These are phyloP conservation scores for Urocynchramus pylzowi DNA, from an alignment of 2,113 vertebrate species.

Conservation along the genomic window DNA sequence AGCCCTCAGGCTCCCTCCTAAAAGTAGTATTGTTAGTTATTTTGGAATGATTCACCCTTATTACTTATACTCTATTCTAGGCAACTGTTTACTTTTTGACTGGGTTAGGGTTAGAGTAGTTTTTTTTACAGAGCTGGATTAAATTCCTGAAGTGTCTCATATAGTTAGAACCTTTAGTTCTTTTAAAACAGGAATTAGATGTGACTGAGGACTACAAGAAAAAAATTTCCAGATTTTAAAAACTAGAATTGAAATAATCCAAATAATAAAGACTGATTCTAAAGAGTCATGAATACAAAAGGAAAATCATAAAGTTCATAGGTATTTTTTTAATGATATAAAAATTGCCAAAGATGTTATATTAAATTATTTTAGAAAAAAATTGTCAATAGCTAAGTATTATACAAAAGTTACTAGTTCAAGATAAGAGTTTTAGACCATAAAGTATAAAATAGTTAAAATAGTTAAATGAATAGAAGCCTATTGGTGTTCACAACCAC, in stretches of 20 bases:
- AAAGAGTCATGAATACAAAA: background rate
- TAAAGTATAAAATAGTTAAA: background rate
- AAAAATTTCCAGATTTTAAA: background rate
- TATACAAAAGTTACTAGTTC: background rate
- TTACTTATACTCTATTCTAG: background rate
- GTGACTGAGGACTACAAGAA: background rate
- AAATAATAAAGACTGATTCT: background rate
- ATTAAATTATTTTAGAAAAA: background rate
- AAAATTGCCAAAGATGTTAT: background rate
- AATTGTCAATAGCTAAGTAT: background rate
- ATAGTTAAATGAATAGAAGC: background rate
- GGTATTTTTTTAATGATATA: background rate
- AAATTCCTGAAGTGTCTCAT: background rate
- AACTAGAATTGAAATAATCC: background rate
- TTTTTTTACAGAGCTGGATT: background rate
- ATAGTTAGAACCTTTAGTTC: background rate
- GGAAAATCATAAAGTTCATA: background rate
- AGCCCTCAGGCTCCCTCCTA: background rate
- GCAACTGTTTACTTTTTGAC: background rate
- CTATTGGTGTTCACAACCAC: background rate
- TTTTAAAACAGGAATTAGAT: background rate
- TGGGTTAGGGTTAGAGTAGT: background rate
- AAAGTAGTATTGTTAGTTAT: background rate
- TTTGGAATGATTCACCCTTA: background rate
- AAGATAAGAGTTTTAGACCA: background rate